Percentiles rank a stretch among this genome's conserved stretches.
phyloP scores from a whole-genome alignment of 2,888 invertebrate genomes.

The Atethmia centrago region DNA sequence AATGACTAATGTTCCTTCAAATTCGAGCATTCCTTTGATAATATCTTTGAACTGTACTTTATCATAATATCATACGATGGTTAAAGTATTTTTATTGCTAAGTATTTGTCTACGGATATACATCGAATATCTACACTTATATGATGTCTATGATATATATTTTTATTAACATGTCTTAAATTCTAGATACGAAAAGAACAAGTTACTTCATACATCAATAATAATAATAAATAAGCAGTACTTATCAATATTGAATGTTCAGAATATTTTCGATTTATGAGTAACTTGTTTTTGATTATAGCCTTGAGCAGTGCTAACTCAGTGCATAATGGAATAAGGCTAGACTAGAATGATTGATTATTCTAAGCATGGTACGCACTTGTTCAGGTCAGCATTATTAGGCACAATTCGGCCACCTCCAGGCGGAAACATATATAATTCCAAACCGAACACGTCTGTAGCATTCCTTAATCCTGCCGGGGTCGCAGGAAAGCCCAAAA shows the following conservation, averaged over 20 bases:
- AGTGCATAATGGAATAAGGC: background rate
- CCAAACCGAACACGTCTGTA: no score
- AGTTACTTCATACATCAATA: slow-evolving; percentile 1
- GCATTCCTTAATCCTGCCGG: no score
- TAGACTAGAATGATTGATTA: background rate
- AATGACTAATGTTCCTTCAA: background rate
- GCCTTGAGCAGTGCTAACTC: slow-evolving; percentile 10
- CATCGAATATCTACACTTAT: background rate
- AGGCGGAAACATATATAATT: background rate
- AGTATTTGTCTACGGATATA: background rate
- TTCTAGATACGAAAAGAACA: slow-evolving; percentile 9
- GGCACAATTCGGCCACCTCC: background rate
- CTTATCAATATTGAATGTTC: background rate
- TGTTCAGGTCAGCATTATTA: background rate
- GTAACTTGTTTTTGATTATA: background rate
- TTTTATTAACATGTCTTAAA: slow-evolving; percentile 13
- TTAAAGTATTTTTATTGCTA: slow-evolving; percentile 22
- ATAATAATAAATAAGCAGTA: background rate
- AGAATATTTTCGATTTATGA: slow-evolving; percentile 3
- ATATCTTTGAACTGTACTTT: background rate
- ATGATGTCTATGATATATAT: slow-evolving; percentile 8
- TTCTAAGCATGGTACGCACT: no score
- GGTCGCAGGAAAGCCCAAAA: no score
- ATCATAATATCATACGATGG: background rate
- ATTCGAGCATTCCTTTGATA: background rate